These are phyloP conservation scores for Caenorhabditis angaria DNA, from an alignment of 2,888 invertebrate species.

Conservation along the genomic window DNA sequence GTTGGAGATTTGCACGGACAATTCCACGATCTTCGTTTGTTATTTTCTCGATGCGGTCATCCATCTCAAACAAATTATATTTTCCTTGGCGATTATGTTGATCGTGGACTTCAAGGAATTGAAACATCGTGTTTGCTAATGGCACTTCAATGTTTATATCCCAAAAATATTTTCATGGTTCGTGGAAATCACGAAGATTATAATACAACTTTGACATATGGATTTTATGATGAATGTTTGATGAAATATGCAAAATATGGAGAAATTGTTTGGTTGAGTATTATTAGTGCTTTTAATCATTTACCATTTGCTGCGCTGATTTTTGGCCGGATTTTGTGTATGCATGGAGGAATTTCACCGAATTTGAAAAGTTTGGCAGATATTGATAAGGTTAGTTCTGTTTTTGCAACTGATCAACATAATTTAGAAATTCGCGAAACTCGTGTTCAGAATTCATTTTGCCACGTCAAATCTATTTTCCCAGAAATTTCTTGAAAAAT, in stretches of 20 bases:
- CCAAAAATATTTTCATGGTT: slow-evolving; percentile 49
- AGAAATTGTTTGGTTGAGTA: slow-evolving; percentile 52
- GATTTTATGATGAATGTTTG: slow-evolving; percentile 65
- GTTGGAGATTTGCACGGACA: slow-evolving; percentile 67
- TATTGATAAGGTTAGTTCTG: slow-evolving; percentile 58
- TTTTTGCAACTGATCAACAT: too few species aligned
- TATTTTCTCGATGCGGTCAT: slow-evolving; percentile 45
- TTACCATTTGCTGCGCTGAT: slow-evolving; percentile 61
- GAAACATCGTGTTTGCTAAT: slow-evolving; percentile 42
- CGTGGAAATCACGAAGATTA: slow-evolving; percentile 68
- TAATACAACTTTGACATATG: slow-evolving; percentile 63
- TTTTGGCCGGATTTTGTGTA: slow-evolving; percentile 55
- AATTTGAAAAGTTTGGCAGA: slow-evolving; percentile 47
- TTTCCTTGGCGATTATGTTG: slow-evolving; percentile 57
- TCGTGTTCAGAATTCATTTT: too few species aligned
- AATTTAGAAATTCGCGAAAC: too few species aligned
- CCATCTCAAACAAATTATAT: slow-evolving; percentile 32
- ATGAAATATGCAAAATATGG: slow-evolving; percentile 46
- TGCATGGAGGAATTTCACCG: slow-evolving; percentile 67
- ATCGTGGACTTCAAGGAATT: slow-evolving; percentile 51
- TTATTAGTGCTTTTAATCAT: slow-evolving; percentile 62
- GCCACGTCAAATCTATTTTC: too few species aligned
- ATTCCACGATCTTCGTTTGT: slow-evolving; percentile 58
- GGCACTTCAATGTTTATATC: slow-evolving; percentile 53
- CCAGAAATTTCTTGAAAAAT: too few species aligned